Percentiles rank a stretch among this genome's conserved stretches.
These are phyloP conservation scores for Harpalus rubripes DNA, from an alignment of 2,888 invertebrate species.

Conservation along the genomic window DNA sequence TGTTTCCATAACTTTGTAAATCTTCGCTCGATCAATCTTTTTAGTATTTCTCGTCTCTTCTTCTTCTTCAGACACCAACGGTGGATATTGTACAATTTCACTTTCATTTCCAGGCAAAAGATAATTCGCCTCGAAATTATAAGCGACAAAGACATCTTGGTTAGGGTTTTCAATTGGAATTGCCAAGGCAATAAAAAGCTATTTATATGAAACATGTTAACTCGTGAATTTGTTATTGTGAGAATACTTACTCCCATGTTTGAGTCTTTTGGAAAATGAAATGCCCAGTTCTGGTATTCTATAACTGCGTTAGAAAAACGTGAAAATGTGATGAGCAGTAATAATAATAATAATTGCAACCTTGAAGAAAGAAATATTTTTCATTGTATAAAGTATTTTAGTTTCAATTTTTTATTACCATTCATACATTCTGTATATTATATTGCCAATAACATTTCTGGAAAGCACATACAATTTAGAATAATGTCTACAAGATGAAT, in stretches of 20 bases:
- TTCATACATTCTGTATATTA: constrained; percentile 17
- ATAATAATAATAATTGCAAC: constrained; percentile 18
- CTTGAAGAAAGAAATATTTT: constrained; percentile 16
- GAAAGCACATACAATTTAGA: constrained; percentile 7
- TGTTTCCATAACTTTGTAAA: constrained; percentile 67
- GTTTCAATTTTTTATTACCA: not conserved
- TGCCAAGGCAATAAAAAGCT: constrained; percentile 86
- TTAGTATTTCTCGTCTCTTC: constrained; percentile 69
- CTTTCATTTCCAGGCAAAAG: constrained; percentile 80
- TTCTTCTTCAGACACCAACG: constrained; percentile 70
- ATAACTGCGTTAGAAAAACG: constrained; percentile 29
- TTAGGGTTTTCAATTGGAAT: constrained; percentile 85
- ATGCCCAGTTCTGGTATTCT: constrained; percentile 62
- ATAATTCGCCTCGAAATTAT: constrained; percentile 88
- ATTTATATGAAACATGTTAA: constrained; percentile 64
- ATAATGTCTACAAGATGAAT: constrained; percentile 5
- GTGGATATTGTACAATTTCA: constrained; percentile 73
- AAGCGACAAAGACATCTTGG: constrained; percentile 85
- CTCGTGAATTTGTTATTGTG: no score
- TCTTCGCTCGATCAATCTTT: constrained; percentile 48
- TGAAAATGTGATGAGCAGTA: not conserved
- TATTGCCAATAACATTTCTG: constrained; percentile 11
- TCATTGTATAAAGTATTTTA: not conserved
- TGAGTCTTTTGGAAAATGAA: constrained; percentile 54
- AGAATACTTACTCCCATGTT: constrained; percentile 63